phyloP scores from a whole-genome alignment of 2,797 vertebrate genomes.

The Sebastolobus altivelis region DNA sequence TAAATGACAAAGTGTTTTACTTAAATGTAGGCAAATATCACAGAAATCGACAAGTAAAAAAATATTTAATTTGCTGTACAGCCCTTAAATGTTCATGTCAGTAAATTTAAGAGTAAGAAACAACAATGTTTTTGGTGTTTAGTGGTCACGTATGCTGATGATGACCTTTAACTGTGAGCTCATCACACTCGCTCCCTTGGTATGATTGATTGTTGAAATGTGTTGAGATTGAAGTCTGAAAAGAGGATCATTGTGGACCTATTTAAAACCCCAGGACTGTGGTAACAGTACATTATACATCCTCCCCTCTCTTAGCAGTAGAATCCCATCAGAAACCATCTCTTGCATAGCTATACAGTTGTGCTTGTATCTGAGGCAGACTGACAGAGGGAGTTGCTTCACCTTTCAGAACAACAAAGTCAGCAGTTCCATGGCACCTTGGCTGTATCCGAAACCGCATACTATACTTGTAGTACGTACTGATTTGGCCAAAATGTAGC shows the following conservation, averaged over 20 bases:
- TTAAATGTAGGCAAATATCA: neutral
- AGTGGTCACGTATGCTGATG: neutral
- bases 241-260: neutral
- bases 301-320: neutral
- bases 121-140: no score
- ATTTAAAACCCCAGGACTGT: constrained; percentile 11
- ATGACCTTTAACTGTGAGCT: neutral
- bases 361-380: neutral
- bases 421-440: neutral
- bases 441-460: no score
- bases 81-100: neutral
- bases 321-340: neutral
- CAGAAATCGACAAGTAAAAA: neutral
- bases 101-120: neutral
- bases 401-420: neutral
- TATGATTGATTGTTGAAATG: neutral
- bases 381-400: neutral
- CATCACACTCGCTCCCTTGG: neutral
- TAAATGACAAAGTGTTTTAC: neutral
- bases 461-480: neutral
- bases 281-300: constrained; percentile 12
- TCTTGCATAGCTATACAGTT: neutral
- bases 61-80: no score
- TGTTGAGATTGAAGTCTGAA: neutral
- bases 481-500: no score